phyloP scores from a whole-genome alignment of 2,888 invertebrate species.

The Neuroscelio doddi region DNA sequence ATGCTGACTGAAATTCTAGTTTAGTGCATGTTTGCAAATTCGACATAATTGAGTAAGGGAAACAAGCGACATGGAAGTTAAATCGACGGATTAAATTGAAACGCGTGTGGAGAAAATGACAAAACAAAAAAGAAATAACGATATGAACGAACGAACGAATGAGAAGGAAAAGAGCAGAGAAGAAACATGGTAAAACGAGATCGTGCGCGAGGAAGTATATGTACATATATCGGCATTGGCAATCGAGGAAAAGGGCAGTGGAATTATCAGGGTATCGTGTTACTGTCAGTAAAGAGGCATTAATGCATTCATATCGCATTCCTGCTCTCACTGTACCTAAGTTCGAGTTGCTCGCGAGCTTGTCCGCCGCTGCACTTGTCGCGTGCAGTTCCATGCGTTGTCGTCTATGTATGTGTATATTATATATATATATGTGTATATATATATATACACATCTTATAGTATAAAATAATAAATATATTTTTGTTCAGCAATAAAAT shows the following conservation, averaged over 20 bases:
- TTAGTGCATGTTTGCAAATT: slow-evolving; percentile 3
- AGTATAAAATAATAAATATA: too few species aligned
- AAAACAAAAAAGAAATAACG: slow-evolving; percentile 13
- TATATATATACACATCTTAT: not conserved
- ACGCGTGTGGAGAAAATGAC: slow-evolving; percentile 28
- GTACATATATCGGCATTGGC: slow-evolving; percentile 33
- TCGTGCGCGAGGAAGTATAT: slow-evolving; percentile 30
- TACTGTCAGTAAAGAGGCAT: slow-evolving; percentile 62
- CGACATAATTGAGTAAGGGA: slow-evolving; percentile 4
- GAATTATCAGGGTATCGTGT: slow-evolving; percentile 60
- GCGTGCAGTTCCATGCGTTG: slow-evolving; percentile 42
- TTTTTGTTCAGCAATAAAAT: too few species aligned
- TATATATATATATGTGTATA: slow-evolving; percentile 11
- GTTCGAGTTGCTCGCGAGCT: slow-evolving; percentile 41
- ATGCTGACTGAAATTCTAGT: not conserved
- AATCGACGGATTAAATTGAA: slow-evolving; percentile 33
- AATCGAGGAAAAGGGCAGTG: slow-evolving; percentile 43
- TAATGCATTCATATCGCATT: slow-evolving; percentile 64
- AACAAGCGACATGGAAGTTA: slow-evolving; percentile 7
- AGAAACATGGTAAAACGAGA: slow-evolving; percentile 29
- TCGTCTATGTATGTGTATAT: slow-evolving; percentile 15
- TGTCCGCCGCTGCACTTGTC: slow-evolving; percentile 49
- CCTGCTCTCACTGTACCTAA: slow-evolving; percentile 52
- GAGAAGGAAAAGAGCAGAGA: slow-evolving; percentile 13
- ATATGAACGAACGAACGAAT: slow-evolving; percentile 3